Evolutionary conservation across 2,113 vertebrate genomes (phyloP).

Genomic region (Gambusia affinis): DNA sequence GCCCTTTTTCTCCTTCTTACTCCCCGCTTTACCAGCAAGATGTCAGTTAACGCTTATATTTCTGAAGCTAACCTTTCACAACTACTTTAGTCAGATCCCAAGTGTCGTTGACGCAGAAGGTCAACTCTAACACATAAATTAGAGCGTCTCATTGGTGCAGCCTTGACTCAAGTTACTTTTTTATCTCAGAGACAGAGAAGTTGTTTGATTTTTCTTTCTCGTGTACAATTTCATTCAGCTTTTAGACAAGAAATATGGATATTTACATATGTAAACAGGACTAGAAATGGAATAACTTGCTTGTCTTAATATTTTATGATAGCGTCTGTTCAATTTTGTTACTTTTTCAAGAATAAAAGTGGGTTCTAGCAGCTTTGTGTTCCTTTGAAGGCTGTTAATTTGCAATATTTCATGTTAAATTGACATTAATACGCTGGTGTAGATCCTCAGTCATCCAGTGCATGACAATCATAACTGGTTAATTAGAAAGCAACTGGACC

Average conservation of each 20-base stretch:
- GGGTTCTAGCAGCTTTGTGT: too few relatives aligned
- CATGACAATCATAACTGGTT: too few relatives aligned
- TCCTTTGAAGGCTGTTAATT: too few relatives aligned
- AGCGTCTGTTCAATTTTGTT: too few relatives aligned
- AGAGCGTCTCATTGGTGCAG: neutral
- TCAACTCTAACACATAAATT: neutral
- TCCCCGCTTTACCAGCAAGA: neutral
- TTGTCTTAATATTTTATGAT: too few relatives aligned
- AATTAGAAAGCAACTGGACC: too few relatives aligned
- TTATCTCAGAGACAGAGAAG: neutral
- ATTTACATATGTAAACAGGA: too few relatives aligned
- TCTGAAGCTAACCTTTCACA: neutral
- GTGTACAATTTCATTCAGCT: neutral
- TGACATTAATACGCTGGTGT: too few relatives aligned
- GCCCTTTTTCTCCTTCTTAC: neutral
- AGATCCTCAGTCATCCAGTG: too few relatives aligned
- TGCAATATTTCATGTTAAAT: too few relatives aligned
- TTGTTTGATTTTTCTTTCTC: neutral
- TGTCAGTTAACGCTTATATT: neutral
- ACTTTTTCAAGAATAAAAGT: neutral
- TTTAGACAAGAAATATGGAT: too few relatives aligned
- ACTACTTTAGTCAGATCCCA: neutral
- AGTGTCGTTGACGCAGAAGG: neutral
- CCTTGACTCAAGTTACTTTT: neutral
- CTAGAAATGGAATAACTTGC: too few relatives aligned